A percentile compares a stretch with the other conserved stretches of the same genome.
Evolutionary conservation across 2,797 vertebrate species (phyloP).

Genomic region (Acipenser transmontanus): DNA sequence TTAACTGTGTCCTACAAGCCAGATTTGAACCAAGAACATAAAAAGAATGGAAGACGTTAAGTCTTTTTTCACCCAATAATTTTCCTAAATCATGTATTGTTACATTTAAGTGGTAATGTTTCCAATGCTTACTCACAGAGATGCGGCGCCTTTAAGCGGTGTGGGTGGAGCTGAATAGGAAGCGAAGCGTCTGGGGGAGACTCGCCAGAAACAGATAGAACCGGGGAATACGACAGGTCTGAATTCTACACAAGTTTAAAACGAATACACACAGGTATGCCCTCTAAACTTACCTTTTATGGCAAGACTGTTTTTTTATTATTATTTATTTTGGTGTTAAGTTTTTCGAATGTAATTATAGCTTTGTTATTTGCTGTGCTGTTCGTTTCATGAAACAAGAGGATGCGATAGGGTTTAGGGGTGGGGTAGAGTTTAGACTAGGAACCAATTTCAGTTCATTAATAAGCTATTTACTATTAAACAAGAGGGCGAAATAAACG

Average conservation of each 20-base stretch:
- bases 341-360: neutral
- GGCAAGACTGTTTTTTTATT: neutral
- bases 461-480: too few relatives aligned
- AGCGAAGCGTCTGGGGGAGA: conserved; percentile 41
- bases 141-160: conserved; percentile 56
- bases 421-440: conserved; percentile 32
- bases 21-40: too few relatives aligned
- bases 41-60: too few relatives aligned
- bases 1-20: too few relatives aligned
- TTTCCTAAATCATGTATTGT: too few relatives aligned
- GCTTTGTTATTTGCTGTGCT: too few relatives aligned
- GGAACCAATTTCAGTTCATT: conserved; percentile 35
- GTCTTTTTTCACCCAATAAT: too few relatives aligned
- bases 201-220: conserved; percentile 36
- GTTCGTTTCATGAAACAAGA: neutral
- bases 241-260: conserved; percentile 11
- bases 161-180: conserved; percentile 53
- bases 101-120: too few relatives aligned
- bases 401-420: conserved; percentile 14
- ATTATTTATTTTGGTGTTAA: neutral
- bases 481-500: too few relatives aligned
- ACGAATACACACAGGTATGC: conserved; percentile 31
- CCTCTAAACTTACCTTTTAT: neutral
- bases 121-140: neutral
- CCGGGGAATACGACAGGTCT: conserved; percentile 16